A percentile compares a stretch with the other conserved stretches of the same genome.
These are phyloP conservation scores for Caenorhabditis sulstoni DNA, from an alignment of 2,888 invertebrate species.

Conservation along the genomic window DNA sequence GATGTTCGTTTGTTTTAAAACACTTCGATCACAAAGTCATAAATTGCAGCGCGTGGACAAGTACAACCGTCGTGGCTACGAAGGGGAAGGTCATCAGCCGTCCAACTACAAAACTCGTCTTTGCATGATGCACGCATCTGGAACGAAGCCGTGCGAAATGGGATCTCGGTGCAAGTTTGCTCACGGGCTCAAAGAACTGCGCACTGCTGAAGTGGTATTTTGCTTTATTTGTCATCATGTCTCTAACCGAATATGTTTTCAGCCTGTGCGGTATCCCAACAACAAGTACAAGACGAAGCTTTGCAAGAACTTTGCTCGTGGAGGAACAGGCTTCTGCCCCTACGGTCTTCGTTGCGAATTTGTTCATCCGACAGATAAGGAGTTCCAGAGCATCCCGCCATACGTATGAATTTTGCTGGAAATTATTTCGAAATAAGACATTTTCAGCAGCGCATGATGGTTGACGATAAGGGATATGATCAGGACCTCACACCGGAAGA, in stretches of 20 bases:
- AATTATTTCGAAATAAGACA: not conserved
- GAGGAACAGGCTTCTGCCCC: conserved; percentile 63
- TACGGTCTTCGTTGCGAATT: conserved; percentile 68
- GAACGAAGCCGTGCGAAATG: conserved; percentile 63
- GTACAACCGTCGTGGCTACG: conserved; percentile 34
- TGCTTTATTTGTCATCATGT: not conserved
- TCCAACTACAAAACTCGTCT: conserved; percentile 68
- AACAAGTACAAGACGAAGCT: conserved; percentile 70
- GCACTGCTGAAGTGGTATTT: conserved; percentile 49
- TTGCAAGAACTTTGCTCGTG: conserved; percentile 68
- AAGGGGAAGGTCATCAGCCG: conserved; percentile 27
- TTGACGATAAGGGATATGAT: conserved; percentile 29
- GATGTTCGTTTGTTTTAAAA: not conserved
- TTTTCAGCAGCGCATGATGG: conserved; percentile 56
- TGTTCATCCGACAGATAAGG: conserved; percentile 67
- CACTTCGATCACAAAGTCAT: not conserved
- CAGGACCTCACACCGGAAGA: conserved; percentile 56
- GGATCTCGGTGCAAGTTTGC: conserved; percentile 66
- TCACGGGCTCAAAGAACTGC: conserved; percentile 65
- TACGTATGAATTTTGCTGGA: conserved; percentile 26
- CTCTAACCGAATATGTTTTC: conserved; percentile 7
- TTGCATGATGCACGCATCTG: conserved; percentile 63
- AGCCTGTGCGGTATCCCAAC: conserved; percentile 62
- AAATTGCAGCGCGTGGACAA: conserved; percentile 39
- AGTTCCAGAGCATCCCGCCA: conserved; percentile 53